Conservation (phyloP, 2,888 invertebrate species). For the Idaea straminata region DNA sequence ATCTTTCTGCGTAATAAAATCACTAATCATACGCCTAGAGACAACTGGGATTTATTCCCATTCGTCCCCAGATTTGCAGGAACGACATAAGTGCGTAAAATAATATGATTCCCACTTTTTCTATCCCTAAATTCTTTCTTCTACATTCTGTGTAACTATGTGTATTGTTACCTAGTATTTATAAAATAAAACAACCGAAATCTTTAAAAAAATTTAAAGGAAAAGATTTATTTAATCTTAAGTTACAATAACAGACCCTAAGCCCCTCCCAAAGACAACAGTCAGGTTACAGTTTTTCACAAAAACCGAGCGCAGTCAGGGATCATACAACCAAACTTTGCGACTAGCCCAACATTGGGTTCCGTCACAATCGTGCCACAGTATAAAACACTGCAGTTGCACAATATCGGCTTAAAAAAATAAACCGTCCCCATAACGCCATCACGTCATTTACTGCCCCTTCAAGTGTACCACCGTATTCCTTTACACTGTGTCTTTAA, state of each 20-base stretch:
- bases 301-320: constrained; percentile 34
- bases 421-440: constrained; percentile 18
- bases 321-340: constrained; percentile 35
- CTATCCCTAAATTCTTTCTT: too few species aligned
- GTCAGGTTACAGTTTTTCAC: constrained; percentile 29
- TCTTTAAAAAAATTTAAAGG: constrained; percentile 19
- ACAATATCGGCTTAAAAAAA: constrained; percentile 24
- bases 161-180: background rate
- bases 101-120: too few species aligned
- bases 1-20: too few species aligned
- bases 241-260: constrained; percentile 33
- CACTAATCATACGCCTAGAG: too few species aligned
- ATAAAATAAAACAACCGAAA: constrained; percentile 7
- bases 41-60: too few species aligned
- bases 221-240: constrained; percentile 17
- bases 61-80: too few species aligned
- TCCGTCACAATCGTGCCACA: constrained; percentile 43
- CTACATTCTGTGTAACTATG: too few species aligned
- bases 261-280: constrained; percentile 30
- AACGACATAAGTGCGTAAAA: too few species aligned
- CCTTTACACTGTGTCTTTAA: constrained; percentile 2
- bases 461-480: background rate
- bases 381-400: constrained; percentile 20
- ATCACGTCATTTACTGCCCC: background rate
- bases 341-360: constrained; percentile 62